A percentile compares a stretch with the other conserved stretches of the same genome.
Evolutionary conservation across 2,888 invertebrate genomes (phyloP).

Genomic region (Hemistola chrysoprasaria): DNA sequence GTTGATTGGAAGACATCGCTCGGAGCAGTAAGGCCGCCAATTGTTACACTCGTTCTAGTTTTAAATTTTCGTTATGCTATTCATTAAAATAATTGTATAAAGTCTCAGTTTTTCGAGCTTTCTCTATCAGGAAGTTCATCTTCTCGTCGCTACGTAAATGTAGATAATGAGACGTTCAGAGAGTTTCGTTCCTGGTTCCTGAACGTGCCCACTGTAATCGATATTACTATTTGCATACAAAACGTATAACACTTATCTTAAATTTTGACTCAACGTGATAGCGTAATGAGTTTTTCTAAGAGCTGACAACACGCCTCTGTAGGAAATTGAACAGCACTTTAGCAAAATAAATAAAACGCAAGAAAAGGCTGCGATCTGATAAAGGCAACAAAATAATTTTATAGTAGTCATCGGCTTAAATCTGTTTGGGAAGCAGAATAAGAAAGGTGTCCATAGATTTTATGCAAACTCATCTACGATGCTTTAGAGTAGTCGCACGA

Average conservation of each 20-base stretch:
- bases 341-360: conserved; percentile 6
- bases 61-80: no score
- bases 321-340: conserved; percentile 10
- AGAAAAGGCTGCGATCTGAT: conserved; percentile 9
- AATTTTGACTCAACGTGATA: conserved; percentile 39
- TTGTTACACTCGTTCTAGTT: no score
- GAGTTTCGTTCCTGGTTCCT: conserved; percentile 21
- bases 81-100: no score
- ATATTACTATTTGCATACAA: conserved; percentile 55
- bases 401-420: conserved; percentile 10
- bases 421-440: conserved; percentile 6
- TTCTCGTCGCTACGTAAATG: conserved; percentile 22
- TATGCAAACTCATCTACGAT: conserved; percentile 19
- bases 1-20: no score
- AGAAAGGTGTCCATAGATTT: conserved; percentile 1
- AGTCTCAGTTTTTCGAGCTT: no score
- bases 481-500: neutral
- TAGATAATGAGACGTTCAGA: conserved; percentile 20
- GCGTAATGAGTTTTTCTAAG: conserved; percentile 30
- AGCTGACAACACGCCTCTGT: conserved; percentile 5
- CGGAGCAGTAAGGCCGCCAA: no score
- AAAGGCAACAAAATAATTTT: conserved; percentile 15
- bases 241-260: conserved; percentile 45
- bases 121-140: conserved; percentile 23
- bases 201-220: conserved; percentile 41